These are phyloP conservation scores for Ectemnius continuus DNA, from an alignment of 2,888 invertebrate genomes.

Conservation along the genomic window DNA sequence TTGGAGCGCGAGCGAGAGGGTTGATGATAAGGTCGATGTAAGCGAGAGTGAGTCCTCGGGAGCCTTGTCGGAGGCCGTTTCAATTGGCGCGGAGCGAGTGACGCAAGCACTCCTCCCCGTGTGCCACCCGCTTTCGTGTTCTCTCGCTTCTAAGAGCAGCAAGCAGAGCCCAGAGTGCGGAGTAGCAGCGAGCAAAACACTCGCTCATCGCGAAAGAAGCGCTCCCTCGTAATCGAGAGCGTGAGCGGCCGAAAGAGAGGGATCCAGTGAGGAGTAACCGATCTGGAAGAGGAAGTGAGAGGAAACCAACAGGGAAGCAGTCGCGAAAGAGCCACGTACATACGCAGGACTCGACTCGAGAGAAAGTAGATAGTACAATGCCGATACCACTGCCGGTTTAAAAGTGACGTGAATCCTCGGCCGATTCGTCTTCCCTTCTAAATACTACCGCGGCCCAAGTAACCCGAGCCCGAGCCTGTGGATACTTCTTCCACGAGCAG, in stretches of 20 bases:
- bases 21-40: no score
- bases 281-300: constrained; percentile 1
- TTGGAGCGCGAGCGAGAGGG: no score
- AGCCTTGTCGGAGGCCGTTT: neutral
- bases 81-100: constrained; percentile 36
- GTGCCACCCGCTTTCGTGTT: constrained; percentile 24
- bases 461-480: neutral
- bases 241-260: neutral
- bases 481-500: neutral
- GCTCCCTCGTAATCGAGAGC: constrained; percentile 6
- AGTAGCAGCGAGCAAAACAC: neutral
- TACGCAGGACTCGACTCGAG: neutral
- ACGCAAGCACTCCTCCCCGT: constrained; percentile 39
- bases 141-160: constrained; percentile 12
- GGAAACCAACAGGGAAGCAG: neutral
- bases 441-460: neutral
- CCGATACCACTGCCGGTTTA: constrained; percentile 3
- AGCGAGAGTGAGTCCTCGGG: neutral
- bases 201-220: neutral
- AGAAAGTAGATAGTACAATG: constrained; percentile 3
- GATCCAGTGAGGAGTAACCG: neutral
- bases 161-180: no score
- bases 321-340: neutral
- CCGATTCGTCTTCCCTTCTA: neutral
- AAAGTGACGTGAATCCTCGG: neutral